phyloP scores from a whole-genome alignment of 2,888 invertebrate genomes.

The Trachelus stipa region DNA sequence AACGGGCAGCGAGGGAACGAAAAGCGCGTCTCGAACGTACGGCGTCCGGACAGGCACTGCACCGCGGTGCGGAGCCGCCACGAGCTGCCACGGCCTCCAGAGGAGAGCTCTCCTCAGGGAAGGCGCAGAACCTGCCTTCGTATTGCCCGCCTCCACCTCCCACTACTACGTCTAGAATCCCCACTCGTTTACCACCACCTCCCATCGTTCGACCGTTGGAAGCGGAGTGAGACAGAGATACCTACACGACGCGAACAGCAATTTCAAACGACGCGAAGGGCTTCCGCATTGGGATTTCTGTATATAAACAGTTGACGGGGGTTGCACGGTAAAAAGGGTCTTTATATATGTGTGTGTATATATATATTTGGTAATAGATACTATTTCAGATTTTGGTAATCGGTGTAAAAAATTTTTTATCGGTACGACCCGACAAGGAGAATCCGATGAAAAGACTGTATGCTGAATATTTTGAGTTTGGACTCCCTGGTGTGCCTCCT shows the following conservation, averaged over 20 bases:
- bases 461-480: neutral
- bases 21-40: constrained; percentile 39
- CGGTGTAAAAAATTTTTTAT: neutral
- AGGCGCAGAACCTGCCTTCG: constrained; percentile 17
- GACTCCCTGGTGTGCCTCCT: neutral
- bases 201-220: neutral
- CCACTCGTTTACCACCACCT: neutral
- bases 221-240: neutral
- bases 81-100: constrained; percentile 25
- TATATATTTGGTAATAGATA: neutral
- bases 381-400: neutral
- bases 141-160: constrained; percentile 18
- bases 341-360: neutral
- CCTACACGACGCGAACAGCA: neutral
- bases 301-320: neutral
- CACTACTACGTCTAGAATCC: neutral
- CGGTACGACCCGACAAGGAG: neutral
- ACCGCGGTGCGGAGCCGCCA: constrained; percentile 26
- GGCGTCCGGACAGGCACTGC: constrained; percentile 52
- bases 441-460: neutral
- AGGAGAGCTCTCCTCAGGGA: constrained; percentile 34
- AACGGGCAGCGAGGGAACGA: constrained; percentile 16
- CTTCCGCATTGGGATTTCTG: constrained; percentile 1
- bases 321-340: neutral
- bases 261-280: neutral